phyloP scores from a whole-genome alignment of 2,797 vertebrate species.

The Semaprochilodus insignis region DNA sequence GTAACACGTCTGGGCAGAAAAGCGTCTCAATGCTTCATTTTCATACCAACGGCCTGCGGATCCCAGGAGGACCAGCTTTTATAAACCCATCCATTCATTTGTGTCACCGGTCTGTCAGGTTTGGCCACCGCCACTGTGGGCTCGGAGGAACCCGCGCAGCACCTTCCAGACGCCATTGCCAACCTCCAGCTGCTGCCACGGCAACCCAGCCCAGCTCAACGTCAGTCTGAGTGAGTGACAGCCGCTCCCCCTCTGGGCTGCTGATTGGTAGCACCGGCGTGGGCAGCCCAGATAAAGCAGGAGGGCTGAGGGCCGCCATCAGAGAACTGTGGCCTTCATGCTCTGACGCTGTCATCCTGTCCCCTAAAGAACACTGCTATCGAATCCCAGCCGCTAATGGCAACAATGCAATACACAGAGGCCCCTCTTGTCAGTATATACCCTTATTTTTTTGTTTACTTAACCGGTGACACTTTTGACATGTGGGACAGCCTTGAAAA shows the following conservation, averaged over 20 bases:
- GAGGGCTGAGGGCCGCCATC: constrained; percentile 63
- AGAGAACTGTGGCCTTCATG: constrained; percentile 60
- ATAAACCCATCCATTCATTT: constrained; percentile 60
- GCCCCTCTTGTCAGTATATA: constrained; percentile 34
- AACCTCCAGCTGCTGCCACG: constrained; percentile 59
- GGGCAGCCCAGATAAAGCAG: constrained; percentile 70
- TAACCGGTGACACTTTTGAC: constrained; percentile 59
- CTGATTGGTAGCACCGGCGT: constrained; percentile 75
- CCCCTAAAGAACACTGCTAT: constrained; percentile 48
- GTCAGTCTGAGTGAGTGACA: constrained; percentile 63
- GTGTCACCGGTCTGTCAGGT: constrained; percentile 53
- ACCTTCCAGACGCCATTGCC: constrained; percentile 43
- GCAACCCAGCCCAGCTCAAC: constrained; percentile 48
- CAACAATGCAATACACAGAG: constrained; percentile 57
- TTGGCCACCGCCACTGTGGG: constrained; percentile 40
- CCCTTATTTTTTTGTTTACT: constrained; percentile 55
- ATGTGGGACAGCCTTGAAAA: constrained; percentile 65
- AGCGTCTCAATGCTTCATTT: constrained; percentile 58
- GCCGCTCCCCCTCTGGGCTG: constrained; percentile 44
- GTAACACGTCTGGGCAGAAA: constrained; percentile 45
- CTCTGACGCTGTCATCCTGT: constrained; percentile 53
- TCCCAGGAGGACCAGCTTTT: constrained; percentile 62
- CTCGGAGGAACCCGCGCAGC: constrained; percentile 43
- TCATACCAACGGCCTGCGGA: constrained; percentile 60
- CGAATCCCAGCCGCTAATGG: constrained; percentile 45